Evolutionary conservation across 2,888 invertebrate species (phyloP).

Genomic region (Caprella mutica): DNA sequence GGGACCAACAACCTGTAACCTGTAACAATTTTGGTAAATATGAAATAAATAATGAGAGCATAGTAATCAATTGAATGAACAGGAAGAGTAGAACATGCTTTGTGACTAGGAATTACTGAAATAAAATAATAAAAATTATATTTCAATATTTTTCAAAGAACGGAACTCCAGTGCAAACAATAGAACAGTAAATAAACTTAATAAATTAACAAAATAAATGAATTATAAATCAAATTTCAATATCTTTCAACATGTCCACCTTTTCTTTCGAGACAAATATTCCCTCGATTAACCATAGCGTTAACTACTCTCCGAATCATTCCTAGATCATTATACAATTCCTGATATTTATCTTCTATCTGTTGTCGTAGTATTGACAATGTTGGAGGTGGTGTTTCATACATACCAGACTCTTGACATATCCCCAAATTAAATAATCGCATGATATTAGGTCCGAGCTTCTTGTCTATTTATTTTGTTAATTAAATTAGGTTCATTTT

Average conservation of each 20-base stretch:
- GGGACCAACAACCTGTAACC: no score
- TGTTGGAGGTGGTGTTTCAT: background rate
- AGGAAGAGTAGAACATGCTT: background rate
- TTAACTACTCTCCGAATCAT: background rate
- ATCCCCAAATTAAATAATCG: background rate
- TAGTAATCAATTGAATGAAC: background rate
- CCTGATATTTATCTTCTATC: background rate
- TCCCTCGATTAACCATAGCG: background rate
- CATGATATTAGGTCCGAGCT: conserved; percentile 1
- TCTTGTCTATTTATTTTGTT: no score
- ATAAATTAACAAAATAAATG: no score
- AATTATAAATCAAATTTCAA: background rate
- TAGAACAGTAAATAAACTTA: background rate
- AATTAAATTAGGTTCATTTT: no score
- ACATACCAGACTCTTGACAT: background rate
- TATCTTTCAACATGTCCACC: background rate
- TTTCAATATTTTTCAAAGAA: background rate
- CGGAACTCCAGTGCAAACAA: background rate
- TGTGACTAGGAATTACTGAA: background rate
- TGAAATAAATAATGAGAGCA: background rate
- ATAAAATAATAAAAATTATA: background rate
- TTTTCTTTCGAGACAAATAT: background rate
- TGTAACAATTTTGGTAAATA: no score
- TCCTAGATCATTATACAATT: background rate
- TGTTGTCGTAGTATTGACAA: background rate